Evolutionary conservation across 2,888 invertebrate species (phyloP).

Genomic region (Sisyra terminalis): DNA sequence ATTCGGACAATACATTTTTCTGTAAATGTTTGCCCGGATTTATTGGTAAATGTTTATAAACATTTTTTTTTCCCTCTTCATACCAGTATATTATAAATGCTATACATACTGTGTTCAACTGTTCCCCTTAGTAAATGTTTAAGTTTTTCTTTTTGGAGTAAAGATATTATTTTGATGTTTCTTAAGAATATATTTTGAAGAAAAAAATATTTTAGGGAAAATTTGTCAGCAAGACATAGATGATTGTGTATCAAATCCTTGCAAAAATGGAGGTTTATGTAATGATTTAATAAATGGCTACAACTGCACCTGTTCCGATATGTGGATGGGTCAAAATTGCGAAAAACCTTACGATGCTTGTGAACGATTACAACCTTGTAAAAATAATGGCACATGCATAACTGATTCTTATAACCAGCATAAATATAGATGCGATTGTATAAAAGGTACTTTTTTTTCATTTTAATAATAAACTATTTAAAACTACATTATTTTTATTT

Average conservation of each 20-base stretch:
- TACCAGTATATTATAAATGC: background rate
- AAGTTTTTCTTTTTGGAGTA: too few relatives aligned
- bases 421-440: constrained; percentile 44
- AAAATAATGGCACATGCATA: constrained; percentile 44
- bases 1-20: constrained; percentile 32
- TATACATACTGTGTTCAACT: background rate
- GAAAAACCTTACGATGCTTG: constrained; percentile 39
- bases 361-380: constrained; percentile 31
- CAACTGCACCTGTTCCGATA: constrained; percentile 36
- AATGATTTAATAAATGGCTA: constrained; percentile 32
- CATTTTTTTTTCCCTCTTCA: background rate
- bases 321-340: constrained; percentile 39
- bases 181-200: too few relatives aligned
- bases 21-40: constrained; percentile 42
- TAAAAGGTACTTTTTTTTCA: constrained; percentile 24
- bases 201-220: constrained; percentile 29
- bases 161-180: too few relatives aligned
- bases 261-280: constrained; percentile 36
- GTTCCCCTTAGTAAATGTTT: background rate
- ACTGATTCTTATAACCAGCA: constrained; percentile 25
- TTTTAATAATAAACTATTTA: background rate
- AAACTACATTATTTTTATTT: background rate
- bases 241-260: constrained; percentile 32
- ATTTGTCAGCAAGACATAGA: constrained; percentile 34
- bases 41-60: constrained; percentile 26